phyloP scores from a whole-genome alignment of 2,888 invertebrate species.

The Fabriciana adippe region DNA sequence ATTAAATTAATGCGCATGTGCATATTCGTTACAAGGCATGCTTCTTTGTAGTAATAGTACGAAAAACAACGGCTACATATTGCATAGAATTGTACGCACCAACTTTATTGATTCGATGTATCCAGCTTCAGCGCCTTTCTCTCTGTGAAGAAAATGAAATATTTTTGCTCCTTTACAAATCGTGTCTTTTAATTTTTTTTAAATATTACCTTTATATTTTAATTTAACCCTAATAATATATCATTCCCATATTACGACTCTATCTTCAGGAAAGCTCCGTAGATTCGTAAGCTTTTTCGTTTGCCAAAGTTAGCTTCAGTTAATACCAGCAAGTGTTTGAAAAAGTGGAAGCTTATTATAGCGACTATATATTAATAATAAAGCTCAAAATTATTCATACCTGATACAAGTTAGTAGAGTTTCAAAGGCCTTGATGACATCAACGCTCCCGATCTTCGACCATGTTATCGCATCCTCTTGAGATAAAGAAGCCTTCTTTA shows the following conservation, averaged over 20 bases:
- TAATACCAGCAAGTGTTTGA: too few species aligned
- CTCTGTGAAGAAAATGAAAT: slow-evolving; percentile 26
- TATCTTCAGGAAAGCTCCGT: too few species aligned
- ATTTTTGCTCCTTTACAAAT: too few species aligned
- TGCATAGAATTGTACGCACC: slow-evolving; percentile 17
- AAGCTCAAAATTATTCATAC: slow-evolving; percentile 41
- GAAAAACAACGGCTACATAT: slow-evolving; percentile 14
- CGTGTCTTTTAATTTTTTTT: too few species aligned
- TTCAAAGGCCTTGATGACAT: slow-evolving; percentile 60
- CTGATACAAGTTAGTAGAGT: slow-evolving; percentile 55
- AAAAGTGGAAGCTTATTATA: background rate
- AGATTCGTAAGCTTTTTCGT: too few species aligned
- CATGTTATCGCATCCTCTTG: slow-evolving; percentile 60
- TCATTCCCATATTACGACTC: too few species aligned
- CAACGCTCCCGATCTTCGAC: slow-evolving; percentile 56
- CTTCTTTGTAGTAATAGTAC: slow-evolving; percentile 23
- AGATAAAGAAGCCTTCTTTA: slow-evolving; percentile 53
- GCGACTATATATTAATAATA: background rate
- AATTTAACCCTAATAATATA: too few species aligned
- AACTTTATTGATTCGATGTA: slow-evolving; percentile 27
- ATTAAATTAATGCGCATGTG: too few species aligned
- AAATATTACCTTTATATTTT: too few species aligned
- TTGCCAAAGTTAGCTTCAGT: too few species aligned
- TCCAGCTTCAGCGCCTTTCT: slow-evolving; percentile 36
- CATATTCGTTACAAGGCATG: too few species aligned